phyloP scores from a whole-genome alignment of 2,113 vertebrate species.

The Dasyurus viverrinus region DNA sequence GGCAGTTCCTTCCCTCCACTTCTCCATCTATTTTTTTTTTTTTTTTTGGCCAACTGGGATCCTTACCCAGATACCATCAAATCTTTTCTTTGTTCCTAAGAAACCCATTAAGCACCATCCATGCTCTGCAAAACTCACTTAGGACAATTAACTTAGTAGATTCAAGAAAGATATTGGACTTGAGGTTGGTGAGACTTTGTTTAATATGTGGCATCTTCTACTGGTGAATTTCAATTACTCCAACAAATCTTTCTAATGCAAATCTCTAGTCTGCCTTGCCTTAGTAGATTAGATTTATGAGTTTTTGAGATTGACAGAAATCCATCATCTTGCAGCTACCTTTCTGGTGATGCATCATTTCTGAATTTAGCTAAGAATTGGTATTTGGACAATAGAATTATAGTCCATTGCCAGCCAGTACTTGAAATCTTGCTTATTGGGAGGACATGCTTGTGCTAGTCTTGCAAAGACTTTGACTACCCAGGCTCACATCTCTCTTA shows the following conservation, averaged over 20 bases:
- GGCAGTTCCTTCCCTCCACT: background rate
- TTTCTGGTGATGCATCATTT: background rate
- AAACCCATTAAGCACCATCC: background rate
- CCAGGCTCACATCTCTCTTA: background rate
- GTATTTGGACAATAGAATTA: background rate
- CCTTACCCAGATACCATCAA: no score
- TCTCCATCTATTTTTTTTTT: background rate
- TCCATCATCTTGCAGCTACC: background rate
- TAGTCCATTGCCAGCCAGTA: background rate
- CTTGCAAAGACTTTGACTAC: background rate
- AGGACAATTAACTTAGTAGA: background rate
- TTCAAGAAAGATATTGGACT: background rate
- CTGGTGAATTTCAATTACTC: background rate
- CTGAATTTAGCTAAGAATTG: background rate
- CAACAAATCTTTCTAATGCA: background rate
- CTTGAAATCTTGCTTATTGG: background rate
- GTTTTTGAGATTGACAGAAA: background rate
- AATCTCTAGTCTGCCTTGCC: background rate
- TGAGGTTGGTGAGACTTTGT: background rate
- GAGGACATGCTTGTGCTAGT: background rate
- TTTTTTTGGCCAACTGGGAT: background rate
- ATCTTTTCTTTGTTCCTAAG: background rate
- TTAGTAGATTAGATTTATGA: background rate
- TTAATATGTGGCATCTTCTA: background rate
- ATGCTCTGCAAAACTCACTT: background rate